phyloP scores from a whole-genome alignment of 1,140 invertebrate genomes.

The Phocides pigmalion region DNA sequence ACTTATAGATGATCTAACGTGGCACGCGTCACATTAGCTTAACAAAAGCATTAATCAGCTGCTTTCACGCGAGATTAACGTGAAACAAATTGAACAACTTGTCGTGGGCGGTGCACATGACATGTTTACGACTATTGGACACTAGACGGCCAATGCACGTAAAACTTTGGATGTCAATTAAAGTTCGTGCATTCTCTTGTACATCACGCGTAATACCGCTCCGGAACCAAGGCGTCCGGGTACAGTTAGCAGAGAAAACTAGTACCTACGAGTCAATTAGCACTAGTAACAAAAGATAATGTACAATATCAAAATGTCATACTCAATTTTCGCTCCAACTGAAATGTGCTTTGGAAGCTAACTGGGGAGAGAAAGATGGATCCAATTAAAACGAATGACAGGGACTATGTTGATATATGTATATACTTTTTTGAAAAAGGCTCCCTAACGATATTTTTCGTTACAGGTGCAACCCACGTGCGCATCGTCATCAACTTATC shows the following conservation, averaged over 20 bases:
- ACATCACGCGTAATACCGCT: too few relatives aligned
- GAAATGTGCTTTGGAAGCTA: too few relatives aligned
- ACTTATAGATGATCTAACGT: slow-evolving; percentile 66
- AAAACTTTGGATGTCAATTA: slow-evolving; percentile 59
- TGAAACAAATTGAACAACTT: slow-evolving; percentile 72
- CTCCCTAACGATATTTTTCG: slow-evolving; percentile 17
- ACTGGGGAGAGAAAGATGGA: too few relatives aligned
- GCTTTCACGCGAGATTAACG: slow-evolving; percentile 71
- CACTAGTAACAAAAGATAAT: too few relatives aligned
- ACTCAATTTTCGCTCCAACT: too few relatives aligned
- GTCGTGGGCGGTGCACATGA: slow-evolving; percentile 55
- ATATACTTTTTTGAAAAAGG: too few relatives aligned
- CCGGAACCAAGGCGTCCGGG: too few relatives aligned
- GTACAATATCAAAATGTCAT: too few relatives aligned
- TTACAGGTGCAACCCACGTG: slow-evolving; percentile 39
- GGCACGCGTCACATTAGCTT: slow-evolving; percentile 68
- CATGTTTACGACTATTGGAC: slow-evolving; percentile 57
- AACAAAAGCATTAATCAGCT: slow-evolving; percentile 73
- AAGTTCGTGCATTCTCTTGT: slow-evolving; percentile 36
- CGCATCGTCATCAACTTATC: slow-evolving; percentile 36
- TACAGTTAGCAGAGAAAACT: too few relatives aligned
- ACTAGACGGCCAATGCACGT: slow-evolving; percentile 37
- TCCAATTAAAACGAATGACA: too few relatives aligned
- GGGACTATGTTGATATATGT: too few relatives aligned
- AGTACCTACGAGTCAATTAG: too few relatives aligned